Evolutionary conservation across 2,797 vertebrate genomes (phyloP).

Genomic region (Sebastes nivosus): DNA sequence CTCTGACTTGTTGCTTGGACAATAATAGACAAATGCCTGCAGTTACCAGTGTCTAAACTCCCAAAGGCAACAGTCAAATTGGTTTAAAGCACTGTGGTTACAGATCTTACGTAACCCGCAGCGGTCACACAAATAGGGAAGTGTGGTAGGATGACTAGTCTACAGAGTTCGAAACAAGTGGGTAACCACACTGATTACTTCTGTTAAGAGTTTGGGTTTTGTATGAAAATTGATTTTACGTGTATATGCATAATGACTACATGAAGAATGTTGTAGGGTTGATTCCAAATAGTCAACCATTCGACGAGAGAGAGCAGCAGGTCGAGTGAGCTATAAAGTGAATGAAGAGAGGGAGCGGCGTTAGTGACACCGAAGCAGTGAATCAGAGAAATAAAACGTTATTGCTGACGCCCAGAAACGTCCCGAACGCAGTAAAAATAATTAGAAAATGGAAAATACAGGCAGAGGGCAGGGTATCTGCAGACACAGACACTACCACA

Average conservation of each 20-base stretch:
- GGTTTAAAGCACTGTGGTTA: background rate
- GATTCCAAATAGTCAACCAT: too few relatives aligned
- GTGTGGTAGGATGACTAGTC: background rate
- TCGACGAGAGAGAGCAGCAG: too few relatives aligned
- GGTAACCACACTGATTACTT: background rate
- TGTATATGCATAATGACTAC: background rate
- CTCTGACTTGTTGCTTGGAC: slow-evolving; percentile 1
- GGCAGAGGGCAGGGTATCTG: too few relatives aligned
- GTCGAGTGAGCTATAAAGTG: too few relatives aligned
- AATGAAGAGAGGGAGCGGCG: too few relatives aligned
- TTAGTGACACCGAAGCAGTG: too few relatives aligned
- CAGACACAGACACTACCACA: too few relatives aligned
- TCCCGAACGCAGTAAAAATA: too few relatives aligned
- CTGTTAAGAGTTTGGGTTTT: background rate
- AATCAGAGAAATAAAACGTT: too few relatives aligned
- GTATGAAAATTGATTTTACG: background rate
- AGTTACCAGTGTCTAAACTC: background rate
- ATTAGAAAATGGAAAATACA: too few relatives aligned
- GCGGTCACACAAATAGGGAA: background rate
- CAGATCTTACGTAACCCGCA: background rate
- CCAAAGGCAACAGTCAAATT: background rate
- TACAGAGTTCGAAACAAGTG: background rate
- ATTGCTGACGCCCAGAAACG: too few relatives aligned
- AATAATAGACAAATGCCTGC: slow-evolving; percentile 6
- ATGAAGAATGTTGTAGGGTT: background rate